Evolutionary conservation across 2,113 vertebrate species (phyloP), one percentile per base, ranked within the genome.

Genomic region (Phoxinus phoxinus): DNA sequence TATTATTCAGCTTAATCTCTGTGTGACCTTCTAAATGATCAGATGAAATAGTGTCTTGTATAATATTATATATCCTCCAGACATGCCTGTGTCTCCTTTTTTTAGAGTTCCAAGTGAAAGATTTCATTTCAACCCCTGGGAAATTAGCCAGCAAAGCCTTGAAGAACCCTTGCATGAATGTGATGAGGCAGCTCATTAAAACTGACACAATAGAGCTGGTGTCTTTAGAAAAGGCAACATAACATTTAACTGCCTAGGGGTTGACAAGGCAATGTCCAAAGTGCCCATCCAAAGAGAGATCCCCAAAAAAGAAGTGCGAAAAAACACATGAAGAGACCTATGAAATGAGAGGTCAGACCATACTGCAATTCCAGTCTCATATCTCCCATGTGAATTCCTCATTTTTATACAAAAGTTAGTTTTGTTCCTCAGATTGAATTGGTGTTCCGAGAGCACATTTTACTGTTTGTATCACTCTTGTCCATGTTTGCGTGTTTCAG

Each of bases 141-240:
- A 84, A 86, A 86, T 86, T 74, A 83, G 59, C n/a, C 35, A 56
- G 59, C 48, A 44, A 69, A 46, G 53, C 61, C 17, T 51, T 37
- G n/a, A 15, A 75, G 69, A 75, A 84, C 77, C 83, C 83, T 44
- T 56, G 77, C 30, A 80, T 41, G 63, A 53, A 53, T 76, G 51
- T 35, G 53, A 44, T 85, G 44, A 72, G 53, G 73, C 83, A 83
- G 35, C 59, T 87, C 73, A 82, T 87, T 85, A 87, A 82, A n/a
- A 23, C 21, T 48, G 61, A 56, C 41, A 30, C 41, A 30, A 56
- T 61, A 37, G 61, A 59, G 76, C 17, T 48, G 30, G 65, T 71
- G 32, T 80, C 63, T 85, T 56, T 80, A 77, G 74, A 75, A 78
- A 37, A 17, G 10, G 41, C 25, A 81, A 15, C 74, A 53, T 53